Evolutionary conservation across 1,140 invertebrate genomes (phyloP).

Genomic region (Papilio machaon): DNA sequence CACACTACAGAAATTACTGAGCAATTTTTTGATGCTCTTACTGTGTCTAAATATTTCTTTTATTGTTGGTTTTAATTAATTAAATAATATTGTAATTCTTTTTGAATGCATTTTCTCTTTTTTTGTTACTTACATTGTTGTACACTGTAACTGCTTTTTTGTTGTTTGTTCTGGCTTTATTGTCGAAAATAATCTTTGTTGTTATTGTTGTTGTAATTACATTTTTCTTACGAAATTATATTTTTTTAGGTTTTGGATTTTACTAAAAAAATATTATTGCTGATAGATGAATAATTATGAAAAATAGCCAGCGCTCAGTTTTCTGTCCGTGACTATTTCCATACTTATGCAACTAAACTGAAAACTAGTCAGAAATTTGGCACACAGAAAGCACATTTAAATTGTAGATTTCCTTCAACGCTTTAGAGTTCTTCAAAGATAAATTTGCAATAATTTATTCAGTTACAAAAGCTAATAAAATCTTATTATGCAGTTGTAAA

Average conservation of each 20-base stretch:
- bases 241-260: background rate
- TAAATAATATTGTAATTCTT: no score
- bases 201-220: no score
- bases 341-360: background rate
- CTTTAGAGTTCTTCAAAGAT: background rate
- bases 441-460: background rate
- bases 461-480: background rate
- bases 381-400: background rate
- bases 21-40: background rate
- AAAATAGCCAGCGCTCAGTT: background rate
- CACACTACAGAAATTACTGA: background rate
- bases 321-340: background rate
- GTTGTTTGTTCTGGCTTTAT: background rate
- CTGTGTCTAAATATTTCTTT: background rate
- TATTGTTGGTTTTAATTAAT: background rate
- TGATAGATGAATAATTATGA: background rate
- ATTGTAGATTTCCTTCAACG: constrained; percentile 1
- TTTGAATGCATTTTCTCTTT: background rate
- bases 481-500: no score
- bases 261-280: background rate
- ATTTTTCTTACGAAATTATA: background rate
- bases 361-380: constrained; percentile 6
- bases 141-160: no score
- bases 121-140: background rate
- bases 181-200: background rate